Evolutionary conservation across 2,797 vertebrate genomes (phyloP), one percentile per base, ranked within the genome.

Genomic region (Hylomyscus alleni): DNA sequence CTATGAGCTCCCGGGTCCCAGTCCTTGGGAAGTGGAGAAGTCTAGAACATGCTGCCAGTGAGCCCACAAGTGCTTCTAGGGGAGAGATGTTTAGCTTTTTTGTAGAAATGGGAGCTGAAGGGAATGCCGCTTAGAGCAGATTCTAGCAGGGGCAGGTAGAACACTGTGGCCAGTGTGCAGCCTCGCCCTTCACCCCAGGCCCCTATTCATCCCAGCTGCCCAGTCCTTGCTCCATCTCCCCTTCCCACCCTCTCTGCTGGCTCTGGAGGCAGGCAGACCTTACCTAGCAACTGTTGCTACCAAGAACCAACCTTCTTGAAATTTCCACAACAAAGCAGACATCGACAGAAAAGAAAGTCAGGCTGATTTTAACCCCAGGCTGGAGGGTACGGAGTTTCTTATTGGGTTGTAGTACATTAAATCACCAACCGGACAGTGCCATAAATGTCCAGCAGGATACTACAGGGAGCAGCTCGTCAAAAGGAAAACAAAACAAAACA

Each of bases 281-380:
- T 65, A 56, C 97, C 91, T 95, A 93, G 97, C 97, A 95, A 96
- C 97, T 54, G 97, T 95, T 93, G 96, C 96, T 54, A 85, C 62
- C 0, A 52, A 69, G 84, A 62, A 76, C 77, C 44, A 13, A 93
- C 85, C 56, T 47, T 87, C 84, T 82, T 12, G 84, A 34, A 14
- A 37, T 13, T 44, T 89, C 84, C 5, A n/a, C 72, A 47, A 6
- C 1, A 15, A 10, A 22, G 82, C 72, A 0, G 24, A 2, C 7
- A 40, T 85, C 20, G 20, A 54, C 93, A 13, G 76, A 40, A 50
- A 62, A 75, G 75, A 50, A 47, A 93, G 26, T 56, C 22, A 17
- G 60, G 13, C 34, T 56, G 34, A 78, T 29, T 6, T 58, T 91
- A 34, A 93, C 94, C 90, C 78, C 95, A 26, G 85, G 81, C 58